Conservation (phyloP, 2,888 invertebrate genomes). For the Lomographa bimaculata region DNA sequence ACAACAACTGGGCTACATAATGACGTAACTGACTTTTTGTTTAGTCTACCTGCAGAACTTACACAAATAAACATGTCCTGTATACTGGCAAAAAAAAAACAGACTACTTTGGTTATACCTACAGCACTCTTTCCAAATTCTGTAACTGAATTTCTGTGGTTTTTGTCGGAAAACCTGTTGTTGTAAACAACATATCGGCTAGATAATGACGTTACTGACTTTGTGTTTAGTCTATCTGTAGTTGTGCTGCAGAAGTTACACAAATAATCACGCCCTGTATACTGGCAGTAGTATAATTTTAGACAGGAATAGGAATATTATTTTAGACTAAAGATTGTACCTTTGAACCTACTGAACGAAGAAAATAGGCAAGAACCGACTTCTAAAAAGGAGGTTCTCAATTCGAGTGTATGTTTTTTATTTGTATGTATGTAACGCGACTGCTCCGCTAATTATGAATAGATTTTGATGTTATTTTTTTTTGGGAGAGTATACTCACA, state of each 20-base stretch:
- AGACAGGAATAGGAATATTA: neutral
- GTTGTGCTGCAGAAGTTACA: conserved; percentile 34
- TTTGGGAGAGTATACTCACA: too few relatives aligned
- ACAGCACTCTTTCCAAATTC: neutral
- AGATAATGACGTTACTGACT: conserved; percentile 16
- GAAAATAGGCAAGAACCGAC: too few relatives aligned
- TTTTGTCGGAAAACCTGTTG: conserved; percentile 10
- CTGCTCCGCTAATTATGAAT: too few relatives aligned
- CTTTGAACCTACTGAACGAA: too few relatives aligned
- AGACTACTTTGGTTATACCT: too few relatives aligned
- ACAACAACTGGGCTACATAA: conserved; percentile 19
- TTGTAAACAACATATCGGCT: conserved; percentile 13
- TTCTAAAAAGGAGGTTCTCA: too few relatives aligned
- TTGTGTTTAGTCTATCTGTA: conserved; percentile 41
- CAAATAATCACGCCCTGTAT: conserved; percentile 37
- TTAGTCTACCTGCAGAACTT: conserved; percentile 32
- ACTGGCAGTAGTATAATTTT: neutral
- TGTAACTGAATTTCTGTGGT: conserved; percentile 1
- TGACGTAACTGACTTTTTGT: conserved; percentile 17
- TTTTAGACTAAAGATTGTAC: too few relatives aligned
- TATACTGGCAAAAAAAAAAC: neutral
- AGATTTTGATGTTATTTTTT: too few relatives aligned
- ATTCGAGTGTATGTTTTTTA: too few relatives aligned
- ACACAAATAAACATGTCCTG: conserved; percentile 38
- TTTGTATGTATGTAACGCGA: too few relatives aligned